Base-by-base conservation (phyloP, 2,888 invertebrate genomes). In the Sphaerophoria taeniata region DNA sequence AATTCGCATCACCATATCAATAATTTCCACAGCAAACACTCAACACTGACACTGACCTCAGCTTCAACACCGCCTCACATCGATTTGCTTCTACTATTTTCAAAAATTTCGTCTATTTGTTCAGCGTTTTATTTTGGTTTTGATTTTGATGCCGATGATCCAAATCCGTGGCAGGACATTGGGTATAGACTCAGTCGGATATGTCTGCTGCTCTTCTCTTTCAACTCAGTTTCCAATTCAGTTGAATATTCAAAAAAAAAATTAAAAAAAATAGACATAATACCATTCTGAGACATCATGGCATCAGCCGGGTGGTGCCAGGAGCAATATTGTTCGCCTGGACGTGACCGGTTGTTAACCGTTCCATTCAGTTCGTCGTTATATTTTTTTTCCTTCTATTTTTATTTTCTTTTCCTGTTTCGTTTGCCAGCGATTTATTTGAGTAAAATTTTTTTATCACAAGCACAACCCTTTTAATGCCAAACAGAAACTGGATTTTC, bases 301-400 rank as follows among this genome's bases (percentile, higher is more conserved):
- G 85, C 73, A 84, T 79, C 79, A 79, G 84, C 69, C 79, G 79
- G 75, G 67, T 84, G 79, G 55, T 53, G 69, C 85, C 81, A 85
- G 65, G 56, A 85, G 85, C 85, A 85, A 81, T 85, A 81, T 85
- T 81, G 81, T 77, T 81, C 76, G 85, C 81, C 69, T 77, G 76
- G 67, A 85, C 85, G 85, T 85, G 85, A 85, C 81, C 85, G 85
- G 80, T 85, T 85, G 85, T 80, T 85, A 85, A 85, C 85, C 80
- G 76, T 85, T 73, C 77, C 81, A 70, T 80, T 85, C 85, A 65
- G 39, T 47, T 70, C 63, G 63, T 85, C 69, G 76, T 81, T 65
- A 49, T 58, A 60, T 14, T 69, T 6, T 16, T 58, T 36, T n/a
- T 56, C 14, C 70, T 56, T 31, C 24, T 14, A 2, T 65, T 49